Conservation (phyloP, 2,888 invertebrate species). For the Eilema caniola region DNA sequence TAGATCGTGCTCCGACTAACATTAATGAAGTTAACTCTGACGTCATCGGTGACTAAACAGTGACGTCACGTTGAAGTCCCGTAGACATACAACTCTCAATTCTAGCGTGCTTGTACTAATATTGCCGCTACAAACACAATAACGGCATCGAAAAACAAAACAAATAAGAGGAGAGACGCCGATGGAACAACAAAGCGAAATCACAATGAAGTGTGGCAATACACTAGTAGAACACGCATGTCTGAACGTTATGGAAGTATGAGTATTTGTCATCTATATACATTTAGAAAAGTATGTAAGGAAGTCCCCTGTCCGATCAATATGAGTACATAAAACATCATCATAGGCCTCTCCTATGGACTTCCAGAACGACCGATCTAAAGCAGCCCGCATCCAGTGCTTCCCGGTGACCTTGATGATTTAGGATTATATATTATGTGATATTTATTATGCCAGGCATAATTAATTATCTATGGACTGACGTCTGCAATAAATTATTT, state of each 20-base stretch:
- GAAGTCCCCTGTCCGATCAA: no score
- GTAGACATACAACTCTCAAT: not conserved
- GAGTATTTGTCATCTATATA: not conserved
- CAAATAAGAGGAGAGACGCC: not conserved
- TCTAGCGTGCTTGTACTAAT: conserved; percentile 2
- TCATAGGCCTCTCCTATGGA: no score
- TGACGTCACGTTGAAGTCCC: not conserved
- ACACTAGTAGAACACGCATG: not conserved
- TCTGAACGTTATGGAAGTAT: not conserved
- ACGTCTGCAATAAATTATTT: no score
- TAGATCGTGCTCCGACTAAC: no score
- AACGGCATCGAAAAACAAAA: conserved; percentile 1
- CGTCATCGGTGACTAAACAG: not conserved
- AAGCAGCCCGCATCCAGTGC: no score
- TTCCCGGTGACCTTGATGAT: no score
- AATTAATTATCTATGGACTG: no score
- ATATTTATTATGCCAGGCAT: no score
- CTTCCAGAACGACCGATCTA: no score
- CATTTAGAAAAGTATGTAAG: no score
- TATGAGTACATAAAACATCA: no score
- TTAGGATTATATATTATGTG: no score
- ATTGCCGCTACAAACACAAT: not conserved
- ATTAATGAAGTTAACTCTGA: not conserved
- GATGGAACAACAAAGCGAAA: not conserved
- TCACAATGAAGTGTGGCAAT: conserved; percentile 1